phyloP scores from a whole-genome alignment of 2,888 invertebrate species.

The Tanypteryx hageni region DNA sequence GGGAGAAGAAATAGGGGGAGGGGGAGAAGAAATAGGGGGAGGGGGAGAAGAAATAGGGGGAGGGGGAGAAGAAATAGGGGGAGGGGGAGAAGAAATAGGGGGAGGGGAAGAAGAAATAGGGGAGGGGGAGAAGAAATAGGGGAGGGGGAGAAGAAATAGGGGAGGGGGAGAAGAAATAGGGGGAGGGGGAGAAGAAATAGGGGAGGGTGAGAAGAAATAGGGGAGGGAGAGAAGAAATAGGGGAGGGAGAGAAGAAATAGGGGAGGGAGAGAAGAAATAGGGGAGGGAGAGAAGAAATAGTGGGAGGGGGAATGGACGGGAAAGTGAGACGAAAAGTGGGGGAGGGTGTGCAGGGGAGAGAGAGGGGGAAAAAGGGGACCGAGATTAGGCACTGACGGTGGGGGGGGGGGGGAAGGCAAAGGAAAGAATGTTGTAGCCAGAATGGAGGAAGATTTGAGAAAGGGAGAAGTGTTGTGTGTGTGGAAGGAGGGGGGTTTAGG shows the following conservation, averaged over 20 bases:
- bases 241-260: too few relatives aligned
- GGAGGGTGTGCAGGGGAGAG: too few relatives aligned
- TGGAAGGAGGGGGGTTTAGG: background rate
- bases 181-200: too few relatives aligned
- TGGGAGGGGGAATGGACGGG: too few relatives aligned
- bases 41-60: background rate
- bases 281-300: background rate
- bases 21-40: too few relatives aligned
- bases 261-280: too few relatives aligned
- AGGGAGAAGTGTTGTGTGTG: background rate
- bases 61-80: background rate
- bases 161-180: background rate
- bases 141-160: background rate
- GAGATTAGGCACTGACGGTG: too few relatives aligned
- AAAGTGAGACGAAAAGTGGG: too few relatives aligned
- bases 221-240: too few relatives aligned
- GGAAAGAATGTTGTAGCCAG: background rate
- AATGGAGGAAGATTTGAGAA: background rate
- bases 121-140: background rate
- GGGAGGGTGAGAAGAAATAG: background rate
- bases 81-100: background rate
- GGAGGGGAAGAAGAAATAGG: slow-evolving; percentile 14
- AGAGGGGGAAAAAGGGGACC: too few relatives aligned
- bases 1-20: too few relatives aligned
- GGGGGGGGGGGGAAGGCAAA: background rate